Percentiles rank a stretch among this genome's conserved stretches.
These are phyloP conservation scores for Rhagoletis zephyria DNA, from an alignment of 1,140 invertebrate genomes.

Conservation along the genomic window DNA sequence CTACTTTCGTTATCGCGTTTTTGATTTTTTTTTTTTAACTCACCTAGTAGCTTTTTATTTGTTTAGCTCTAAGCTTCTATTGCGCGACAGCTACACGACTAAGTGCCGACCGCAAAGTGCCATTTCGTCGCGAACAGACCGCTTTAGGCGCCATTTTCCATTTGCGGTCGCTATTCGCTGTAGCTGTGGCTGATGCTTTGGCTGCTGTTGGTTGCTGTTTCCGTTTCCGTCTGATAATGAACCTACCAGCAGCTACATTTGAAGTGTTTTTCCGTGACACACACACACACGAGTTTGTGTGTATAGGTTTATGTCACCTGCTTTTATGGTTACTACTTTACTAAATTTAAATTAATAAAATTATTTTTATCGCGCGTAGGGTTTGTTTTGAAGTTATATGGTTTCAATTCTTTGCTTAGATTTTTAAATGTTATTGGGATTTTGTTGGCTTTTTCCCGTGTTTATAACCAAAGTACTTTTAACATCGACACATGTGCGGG, in stretches of 20 bases:
- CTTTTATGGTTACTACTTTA: slow-evolving; percentile 38
- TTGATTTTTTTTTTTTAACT: neutral
- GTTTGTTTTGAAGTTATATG: neutral
- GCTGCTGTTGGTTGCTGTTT: slow-evolving; percentile 14
- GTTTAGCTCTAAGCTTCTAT: neutral
- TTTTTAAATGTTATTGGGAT: neutral
- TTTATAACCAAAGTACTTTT: too few species aligned
- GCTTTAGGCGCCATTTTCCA: slow-evolving; percentile 43
- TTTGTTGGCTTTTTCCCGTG: neutral
- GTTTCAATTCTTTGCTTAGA: neutral
- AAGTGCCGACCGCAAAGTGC: slow-evolving; percentile 33
- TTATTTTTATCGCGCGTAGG: neutral
- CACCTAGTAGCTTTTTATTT: slow-evolving; percentile 17
- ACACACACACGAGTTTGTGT: neutral
- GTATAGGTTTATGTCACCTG: neutral
- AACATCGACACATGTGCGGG: too few species aligned
- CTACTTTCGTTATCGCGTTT: slow-evolving; percentile 11
- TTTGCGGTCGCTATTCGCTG: slow-evolving; percentile 16
- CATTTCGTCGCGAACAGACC: neutral
- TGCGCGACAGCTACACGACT: neutral
- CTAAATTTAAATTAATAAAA: slow-evolving; percentile 52
- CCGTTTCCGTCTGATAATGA: slow-evolving; percentile 49
- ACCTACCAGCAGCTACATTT: neutral
- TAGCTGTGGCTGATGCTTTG: neutral
- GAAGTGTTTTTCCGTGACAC: neutral